Conservation (phyloP, 2,888 invertebrate species). For the Drosophila cognata region DNA sequence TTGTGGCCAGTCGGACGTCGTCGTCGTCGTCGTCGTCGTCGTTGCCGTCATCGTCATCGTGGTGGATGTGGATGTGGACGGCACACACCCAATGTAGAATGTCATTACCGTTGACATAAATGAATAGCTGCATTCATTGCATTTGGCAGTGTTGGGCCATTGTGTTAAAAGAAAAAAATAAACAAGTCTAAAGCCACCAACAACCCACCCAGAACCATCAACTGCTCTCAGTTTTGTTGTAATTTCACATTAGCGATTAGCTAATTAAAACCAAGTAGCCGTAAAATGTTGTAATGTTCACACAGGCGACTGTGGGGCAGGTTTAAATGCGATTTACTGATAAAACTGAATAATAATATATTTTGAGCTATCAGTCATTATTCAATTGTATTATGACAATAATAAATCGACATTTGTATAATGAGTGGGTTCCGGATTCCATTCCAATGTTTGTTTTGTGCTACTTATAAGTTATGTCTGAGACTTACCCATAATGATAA, state of each 20-base stretch:
- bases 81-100: conserved; percentile 81
- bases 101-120: conserved; percentile 84
- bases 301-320: not conserved
- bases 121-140: conserved; percentile 83
- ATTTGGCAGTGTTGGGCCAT: conserved; percentile 74
- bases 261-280: conserved; percentile 71
- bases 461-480: not conserved
- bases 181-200: conserved; percentile 53
- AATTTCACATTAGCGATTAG: conserved; percentile 70
- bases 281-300: conserved; percentile 2
- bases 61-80: conserved; percentile 31
- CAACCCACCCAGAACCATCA: conserved; percentile 1
- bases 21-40: conserved; percentile 12
- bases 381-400: not conserved
- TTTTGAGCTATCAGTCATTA: not conserved
- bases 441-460: not conserved
- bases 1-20: conserved; percentile 52
- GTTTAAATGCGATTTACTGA: conserved; percentile 29
- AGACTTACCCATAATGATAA: not conserved
- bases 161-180: conserved; percentile 7
- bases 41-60: conserved; percentile 11
- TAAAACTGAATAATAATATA: conserved; percentile 5
- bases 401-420: not conserved
- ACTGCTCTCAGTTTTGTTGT: conserved; percentile 56
- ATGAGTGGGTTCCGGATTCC: not conserved